Evolutionary conservation across 1,140 invertebrate genomes (phyloP).

Genomic region (Drosophila sucinea): DNA sequence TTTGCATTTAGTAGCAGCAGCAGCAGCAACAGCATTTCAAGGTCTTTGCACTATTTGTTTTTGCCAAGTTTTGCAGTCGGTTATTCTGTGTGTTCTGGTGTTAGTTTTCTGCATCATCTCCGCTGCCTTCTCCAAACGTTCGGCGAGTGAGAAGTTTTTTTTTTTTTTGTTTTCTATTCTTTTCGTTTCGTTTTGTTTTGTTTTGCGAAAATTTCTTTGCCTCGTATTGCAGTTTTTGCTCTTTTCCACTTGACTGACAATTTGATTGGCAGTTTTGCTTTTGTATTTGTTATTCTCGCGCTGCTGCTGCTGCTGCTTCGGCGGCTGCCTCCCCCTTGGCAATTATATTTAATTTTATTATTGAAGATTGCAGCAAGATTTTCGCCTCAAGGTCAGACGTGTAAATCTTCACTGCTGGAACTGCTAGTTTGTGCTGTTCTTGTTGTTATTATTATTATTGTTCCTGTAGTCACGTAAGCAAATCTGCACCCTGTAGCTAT

Average conservation of each 20-base stretch:
- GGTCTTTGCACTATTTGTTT: conserved; percentile 74
- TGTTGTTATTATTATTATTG: conserved; percentile 11
- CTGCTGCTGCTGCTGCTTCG: conserved; percentile 34
- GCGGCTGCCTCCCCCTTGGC: conserved; percentile 51
- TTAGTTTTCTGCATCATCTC: conserved; percentile 75
- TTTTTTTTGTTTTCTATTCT: conserved; percentile 27
- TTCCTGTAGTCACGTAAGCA: conserved; percentile 68
- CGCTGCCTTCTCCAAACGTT: conserved; percentile 21
- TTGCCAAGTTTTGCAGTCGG: conserved; percentile 75
- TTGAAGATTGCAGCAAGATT: conserved; percentile 80
- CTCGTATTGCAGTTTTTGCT: conserved; percentile 73
- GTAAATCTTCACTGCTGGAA: conserved; percentile 68
- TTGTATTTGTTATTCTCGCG: conserved; percentile 46
- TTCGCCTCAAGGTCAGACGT: conserved; percentile 77
- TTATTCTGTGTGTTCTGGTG: conserved; percentile 45
- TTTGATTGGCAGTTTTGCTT: conserved; percentile 77
- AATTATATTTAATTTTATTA: conserved; percentile 82
- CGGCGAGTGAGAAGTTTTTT: conserved; percentile 60
- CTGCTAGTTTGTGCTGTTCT: neutral
- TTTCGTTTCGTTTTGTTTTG: no score
- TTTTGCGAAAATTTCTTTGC: conserved; percentile 70
- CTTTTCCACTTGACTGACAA: conserved; percentile 81
- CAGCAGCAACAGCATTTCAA: conserved; percentile 68
- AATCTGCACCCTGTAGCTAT: conserved; percentile 35
- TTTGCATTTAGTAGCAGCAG: conserved; percentile 57